phyloP scores from a whole-genome alignment of 2,888 invertebrate genomes.

The Mesodorylaimus sp. region DNA sequence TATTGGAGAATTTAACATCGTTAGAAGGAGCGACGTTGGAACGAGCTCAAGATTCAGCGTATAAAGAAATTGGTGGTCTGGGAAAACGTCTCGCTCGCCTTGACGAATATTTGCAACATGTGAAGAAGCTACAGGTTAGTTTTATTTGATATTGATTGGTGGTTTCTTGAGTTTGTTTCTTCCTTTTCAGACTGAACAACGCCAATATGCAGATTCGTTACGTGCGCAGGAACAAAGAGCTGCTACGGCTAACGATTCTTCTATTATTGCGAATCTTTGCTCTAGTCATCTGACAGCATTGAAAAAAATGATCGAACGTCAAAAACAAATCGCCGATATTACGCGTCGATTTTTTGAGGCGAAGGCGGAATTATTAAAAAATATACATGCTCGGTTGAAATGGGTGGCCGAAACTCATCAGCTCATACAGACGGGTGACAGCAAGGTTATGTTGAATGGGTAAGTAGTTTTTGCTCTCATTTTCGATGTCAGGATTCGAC shows the following conservation, averaged over 20 bases:
- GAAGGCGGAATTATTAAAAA: slow-evolving; percentile 8
- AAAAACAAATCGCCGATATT: slow-evolving; percentile 1
- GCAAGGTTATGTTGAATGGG: neutral
- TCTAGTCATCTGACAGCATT: neutral
- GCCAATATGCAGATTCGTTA: neutral
- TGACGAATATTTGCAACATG: slow-evolving; percentile 6
- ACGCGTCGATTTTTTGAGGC: slow-evolving; percentile 1
- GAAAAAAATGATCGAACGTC: slow-evolving; percentile 1
- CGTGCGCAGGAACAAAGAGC: neutral
- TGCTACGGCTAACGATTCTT: neutral
- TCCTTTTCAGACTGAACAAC: neutral
- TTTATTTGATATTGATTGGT: neutral
- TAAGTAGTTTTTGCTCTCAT: too few species aligned
- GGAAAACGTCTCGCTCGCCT: slow-evolving; percentile 10
- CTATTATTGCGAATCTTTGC: neutral
- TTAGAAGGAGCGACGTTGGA: neutral
- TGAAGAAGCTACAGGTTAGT: neutral
- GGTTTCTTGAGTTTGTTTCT: neutral
- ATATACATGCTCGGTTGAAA: slow-evolving; percentile 4
- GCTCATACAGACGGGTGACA: neutral
- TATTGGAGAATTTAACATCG: neutral
- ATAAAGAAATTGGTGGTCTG: slow-evolving; percentile 12
- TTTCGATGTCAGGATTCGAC: too few species aligned
- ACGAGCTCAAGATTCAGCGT: slow-evolving; percentile 1
- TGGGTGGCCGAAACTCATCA: slow-evolving; percentile 6